phyloP scores from a whole-genome alignment of 2,888 invertebrate genomes.

The Epinotia bilunana region DNA sequence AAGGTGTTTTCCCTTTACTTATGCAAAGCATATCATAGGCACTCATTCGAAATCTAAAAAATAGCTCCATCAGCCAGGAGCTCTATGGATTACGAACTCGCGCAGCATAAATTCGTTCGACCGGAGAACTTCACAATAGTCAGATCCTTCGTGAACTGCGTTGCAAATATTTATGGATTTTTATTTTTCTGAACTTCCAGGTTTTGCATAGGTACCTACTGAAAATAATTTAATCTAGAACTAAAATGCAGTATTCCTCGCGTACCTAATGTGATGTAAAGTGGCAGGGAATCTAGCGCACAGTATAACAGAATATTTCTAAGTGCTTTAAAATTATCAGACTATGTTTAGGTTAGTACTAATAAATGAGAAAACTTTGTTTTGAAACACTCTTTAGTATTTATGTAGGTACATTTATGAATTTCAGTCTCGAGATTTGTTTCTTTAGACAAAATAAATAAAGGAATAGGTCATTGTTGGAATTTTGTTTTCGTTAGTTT shows the following conservation, averaged over 20 bases:
- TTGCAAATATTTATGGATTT: background rate
- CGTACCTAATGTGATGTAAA: constrained; percentile 14
- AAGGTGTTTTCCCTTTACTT: background rate
- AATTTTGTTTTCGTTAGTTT: background rate
- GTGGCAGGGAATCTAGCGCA: constrained; percentile 30
- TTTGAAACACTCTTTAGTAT: background rate
- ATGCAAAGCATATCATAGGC: background rate
- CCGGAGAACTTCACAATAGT: background rate
- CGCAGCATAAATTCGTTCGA: constrained; percentile 8
- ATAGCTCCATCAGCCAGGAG: background rate
- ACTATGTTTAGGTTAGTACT: constrained; percentile 33
- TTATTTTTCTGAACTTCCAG: background rate
- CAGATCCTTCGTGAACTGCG: background rate
- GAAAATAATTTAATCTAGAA: background rate
- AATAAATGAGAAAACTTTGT: constrained; percentile 19
- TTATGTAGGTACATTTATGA: too few species aligned
- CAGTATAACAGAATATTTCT: constrained; percentile 38
- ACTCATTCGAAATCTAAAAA: constrained; percentile 8
- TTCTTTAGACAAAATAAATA: background rate
- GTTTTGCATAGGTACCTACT: background rate
- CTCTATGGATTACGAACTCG: constrained; percentile 8
- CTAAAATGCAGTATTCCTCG: background rate
- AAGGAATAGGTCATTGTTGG: background rate
- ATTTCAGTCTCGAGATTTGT: too few species aligned
- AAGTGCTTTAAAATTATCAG: constrained; percentile 41